phyloP scores from a whole-genome alignment of 2,113 vertebrate species.

The Syngnathus scovelli region DNA sequence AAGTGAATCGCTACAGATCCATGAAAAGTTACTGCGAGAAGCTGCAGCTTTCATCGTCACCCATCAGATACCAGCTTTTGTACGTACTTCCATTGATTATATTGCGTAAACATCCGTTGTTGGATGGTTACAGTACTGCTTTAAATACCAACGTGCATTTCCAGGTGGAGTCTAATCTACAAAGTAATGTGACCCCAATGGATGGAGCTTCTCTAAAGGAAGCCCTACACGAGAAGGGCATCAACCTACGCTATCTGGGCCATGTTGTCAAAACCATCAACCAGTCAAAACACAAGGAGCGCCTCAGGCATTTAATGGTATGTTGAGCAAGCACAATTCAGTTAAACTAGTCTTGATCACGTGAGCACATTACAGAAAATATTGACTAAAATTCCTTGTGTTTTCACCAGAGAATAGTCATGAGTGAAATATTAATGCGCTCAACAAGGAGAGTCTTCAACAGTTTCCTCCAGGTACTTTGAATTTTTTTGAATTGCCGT shows the following conservation, averaged over 20 bases:
- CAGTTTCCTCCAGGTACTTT: conserved; percentile 72
- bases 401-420: conserved; percentile 60
- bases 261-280: conserved; percentile 60
- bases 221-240: conserved; percentile 70
- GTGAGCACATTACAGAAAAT: background rate
- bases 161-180: conserved; percentile 67
- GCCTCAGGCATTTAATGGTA: conserved; percentile 72
- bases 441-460: conserved; percentile 70
- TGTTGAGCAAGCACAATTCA: conserved; percentile 6
- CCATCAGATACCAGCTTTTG: conserved; percentile 74
- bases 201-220: conserved; percentile 72
- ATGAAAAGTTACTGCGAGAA: conserved; percentile 71
- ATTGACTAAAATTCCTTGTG: conserved; percentile 5
- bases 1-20: conserved; percentile 46
- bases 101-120: background rate
- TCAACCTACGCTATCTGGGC: conserved; percentile 78
- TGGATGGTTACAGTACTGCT: background rate
- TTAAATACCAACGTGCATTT: conserved; percentile 18
- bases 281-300: conserved; percentile 63
- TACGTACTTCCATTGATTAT: conserved; percentile 48
- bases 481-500: background rate
- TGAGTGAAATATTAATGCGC: conserved; percentile 69
- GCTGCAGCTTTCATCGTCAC: conserved; percentile 70
- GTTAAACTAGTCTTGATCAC: background rate
- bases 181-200: conserved; percentile 62